Evolutionary conservation across 2,113 vertebrate genomes (phyloP), one percentile per base, ranked within the genome.

Genomic region (Myotis yumanensis): DNA sequence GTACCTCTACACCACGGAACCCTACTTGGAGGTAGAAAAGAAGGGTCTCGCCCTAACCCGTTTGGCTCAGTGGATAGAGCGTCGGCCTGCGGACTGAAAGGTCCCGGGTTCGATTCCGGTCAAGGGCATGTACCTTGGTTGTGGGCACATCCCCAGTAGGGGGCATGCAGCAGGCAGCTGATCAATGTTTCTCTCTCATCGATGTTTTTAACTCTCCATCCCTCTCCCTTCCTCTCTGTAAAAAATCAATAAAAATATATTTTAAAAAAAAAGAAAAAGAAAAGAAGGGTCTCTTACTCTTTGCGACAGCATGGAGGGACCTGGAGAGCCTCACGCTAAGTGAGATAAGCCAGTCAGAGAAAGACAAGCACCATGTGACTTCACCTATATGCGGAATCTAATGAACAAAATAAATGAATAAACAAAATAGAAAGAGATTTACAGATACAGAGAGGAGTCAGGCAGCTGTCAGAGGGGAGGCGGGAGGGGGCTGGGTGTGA

Each of bases 1-100:
- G 9, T 18, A 5, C 16, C 0, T 5, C 7, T 30, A 76, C 73
- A 32, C 43, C 7, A 11, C 5, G 72, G 25, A 30, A 32, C 46
- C n/a, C n/a, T 5, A 3, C 28, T 5, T 1, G 9, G 46, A 2
- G 0, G 2, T 32, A 32, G 5, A 17, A 30, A 48, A 18, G 25
- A 32, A 18, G 73, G 28, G 7, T 18, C 16, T 17, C 4, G 7
- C 46, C 46, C 11, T 46, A 11, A 46, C 46, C 46, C 1, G 11
- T 46, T 2, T 46, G 9, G 46, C 46, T 46, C 46, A 10, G 11
- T 46, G 11, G 46, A 46, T 46, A 46, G 46, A 46, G 46, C 11
- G 11, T 46, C 46, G 2, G 46, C 46, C 46, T 46, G 46, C 46
- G 10, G 46, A 46, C 46, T 46, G 46, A 46, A 46, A 11, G 11